These are phyloP conservation scores for Drosophila miranda DNA, from an alignment of 1,140 invertebrate genomes.

Conservation along the genomic window DNA sequence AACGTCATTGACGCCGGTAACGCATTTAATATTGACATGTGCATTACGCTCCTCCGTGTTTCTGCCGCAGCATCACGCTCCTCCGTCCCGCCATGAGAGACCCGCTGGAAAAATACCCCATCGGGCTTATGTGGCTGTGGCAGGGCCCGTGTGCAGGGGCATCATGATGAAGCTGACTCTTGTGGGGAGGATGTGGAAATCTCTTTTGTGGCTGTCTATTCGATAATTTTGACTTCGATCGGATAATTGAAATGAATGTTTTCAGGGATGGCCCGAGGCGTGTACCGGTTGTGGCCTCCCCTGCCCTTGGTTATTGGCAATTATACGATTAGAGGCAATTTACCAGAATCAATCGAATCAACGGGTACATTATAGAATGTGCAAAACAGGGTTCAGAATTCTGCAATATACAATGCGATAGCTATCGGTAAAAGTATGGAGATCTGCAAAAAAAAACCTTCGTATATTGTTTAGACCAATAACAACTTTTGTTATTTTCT, in stretches of 20 bases:
- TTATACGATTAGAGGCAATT: too few relatives aligned
- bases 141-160: constrained; percentile 1
- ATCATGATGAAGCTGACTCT: constrained; percentile 44
- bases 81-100: neutral
- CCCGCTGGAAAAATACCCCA: constrained; percentile 29
- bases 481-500: too few relatives aligned
- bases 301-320: constrained; percentile 14
- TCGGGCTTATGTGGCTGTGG: constrained; percentile 36
- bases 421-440: too few relatives aligned
- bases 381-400: too few relatives aligned
- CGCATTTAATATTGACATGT: constrained; percentile 81
- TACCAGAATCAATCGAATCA: too few relatives aligned
- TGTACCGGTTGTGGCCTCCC: constrained; percentile 18
- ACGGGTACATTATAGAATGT: too few relatives aligned
- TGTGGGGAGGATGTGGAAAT: constrained; percentile 19
- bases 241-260: constrained; percentile 46
- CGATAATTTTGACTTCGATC: constrained; percentile 46
- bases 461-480: too few relatives aligned
- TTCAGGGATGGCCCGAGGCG: constrained; percentile 4
- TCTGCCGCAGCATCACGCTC: neutral
- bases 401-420: too few relatives aligned
- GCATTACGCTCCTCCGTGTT: constrained; percentile 52
- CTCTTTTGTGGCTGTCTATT: constrained; percentile 36
- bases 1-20: constrained; percentile 80
- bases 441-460: too few relatives aligned